A percentile compares a stretch with the other conserved stretches of the same genome.
Conservation (phyloP, 2,888 invertebrate species). For the Heliconius aoede region DNA sequence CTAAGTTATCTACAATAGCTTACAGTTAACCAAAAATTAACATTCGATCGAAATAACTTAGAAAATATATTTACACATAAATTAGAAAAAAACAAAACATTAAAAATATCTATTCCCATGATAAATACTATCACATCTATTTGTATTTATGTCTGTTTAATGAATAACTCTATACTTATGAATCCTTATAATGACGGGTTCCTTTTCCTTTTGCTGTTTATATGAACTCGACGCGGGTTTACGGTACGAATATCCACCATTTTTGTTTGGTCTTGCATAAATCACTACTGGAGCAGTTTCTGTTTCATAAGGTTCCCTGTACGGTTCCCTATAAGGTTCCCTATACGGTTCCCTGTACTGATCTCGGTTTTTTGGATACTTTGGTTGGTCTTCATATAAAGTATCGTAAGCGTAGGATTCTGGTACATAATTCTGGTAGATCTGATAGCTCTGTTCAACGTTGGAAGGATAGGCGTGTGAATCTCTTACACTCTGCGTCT, state of each 20-base stretch:
- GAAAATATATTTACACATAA: neutral
- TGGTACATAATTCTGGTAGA: conserved; percentile 49
- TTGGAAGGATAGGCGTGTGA: conserved; percentile 36
- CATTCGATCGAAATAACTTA: conserved; percentile 12
- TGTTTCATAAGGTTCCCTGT: conserved; percentile 46
- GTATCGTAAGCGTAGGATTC: conserved; percentile 50
- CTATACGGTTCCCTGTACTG: conserved; percentile 47
- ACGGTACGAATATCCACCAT: conserved; percentile 70
- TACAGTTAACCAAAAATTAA: neutral
- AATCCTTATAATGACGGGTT: conserved; percentile 66
- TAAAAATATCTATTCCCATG: neutral
- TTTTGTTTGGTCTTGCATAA: conserved; percentile 67
- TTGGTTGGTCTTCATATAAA: neutral
- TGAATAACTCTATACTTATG: conserved; percentile 68
- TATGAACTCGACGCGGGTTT: conserved; percentile 49
- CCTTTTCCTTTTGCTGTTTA: conserved; percentile 50
- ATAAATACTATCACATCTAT: conserved; percentile 14
- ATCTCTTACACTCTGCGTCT: conserved; percentile 36
- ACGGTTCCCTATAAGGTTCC: conserved; percentile 48
- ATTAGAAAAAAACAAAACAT: neutral
- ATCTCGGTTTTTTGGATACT: conserved; percentile 44
- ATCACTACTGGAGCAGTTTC: conserved; percentile 58
- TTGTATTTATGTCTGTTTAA: neutral
- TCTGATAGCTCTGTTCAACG: conserved; percentile 42
- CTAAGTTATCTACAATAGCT: conserved; percentile 18